Evolutionary conservation across 2,797 vertebrate species (phyloP).

Genomic region (Anguilla obscura): DNA sequence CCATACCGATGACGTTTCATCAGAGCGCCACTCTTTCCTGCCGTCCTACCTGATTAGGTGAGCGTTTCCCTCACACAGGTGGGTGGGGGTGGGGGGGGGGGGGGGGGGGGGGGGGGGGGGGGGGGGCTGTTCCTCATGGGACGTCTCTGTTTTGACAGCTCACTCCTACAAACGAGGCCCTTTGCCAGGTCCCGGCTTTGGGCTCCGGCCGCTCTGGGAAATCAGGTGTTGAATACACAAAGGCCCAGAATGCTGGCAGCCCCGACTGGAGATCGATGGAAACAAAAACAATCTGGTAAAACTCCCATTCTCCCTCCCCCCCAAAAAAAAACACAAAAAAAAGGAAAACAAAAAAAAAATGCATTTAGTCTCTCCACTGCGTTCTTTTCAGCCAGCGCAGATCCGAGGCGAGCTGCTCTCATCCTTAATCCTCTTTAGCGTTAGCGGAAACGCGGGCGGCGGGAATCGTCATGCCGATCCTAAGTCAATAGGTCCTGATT

Average conservation of each 20-base stretch:
- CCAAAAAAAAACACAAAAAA: not conserved
- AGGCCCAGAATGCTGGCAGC: constrained; percentile 27
- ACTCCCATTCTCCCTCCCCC: constrained; percentile 28
- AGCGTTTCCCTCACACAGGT: no score
- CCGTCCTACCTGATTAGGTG: no score
- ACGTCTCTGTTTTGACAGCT: constrained; percentile 57
- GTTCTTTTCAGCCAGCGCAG: constrained; percentile 42
- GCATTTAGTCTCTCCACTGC: constrained; percentile 18
- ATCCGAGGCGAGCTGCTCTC: constrained; percentile 36
- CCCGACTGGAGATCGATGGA: constrained; percentile 52
- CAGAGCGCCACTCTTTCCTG: no score
- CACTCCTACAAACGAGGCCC: constrained; percentile 56
- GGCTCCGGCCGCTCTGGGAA: constrained; percentile 39
- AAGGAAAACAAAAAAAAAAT: constrained; percentile 26
- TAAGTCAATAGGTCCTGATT: not conserved
- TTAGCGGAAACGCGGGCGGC: not conserved
- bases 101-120: not conserved
- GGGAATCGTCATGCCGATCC: not conserved
- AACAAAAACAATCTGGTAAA: constrained; percentile 45
- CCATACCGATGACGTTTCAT: no score
- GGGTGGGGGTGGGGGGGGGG: not conserved
- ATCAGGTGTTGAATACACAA: constrained; percentile 59
- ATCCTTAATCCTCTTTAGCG: constrained; percentile 39
- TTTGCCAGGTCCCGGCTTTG: constrained; percentile 44
- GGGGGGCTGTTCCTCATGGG: constrained; percentile 37